Evolutionary conservation across 2,113 vertebrate genomes (phyloP).

Genomic region (Choloepus hoffmanni): DNA sequence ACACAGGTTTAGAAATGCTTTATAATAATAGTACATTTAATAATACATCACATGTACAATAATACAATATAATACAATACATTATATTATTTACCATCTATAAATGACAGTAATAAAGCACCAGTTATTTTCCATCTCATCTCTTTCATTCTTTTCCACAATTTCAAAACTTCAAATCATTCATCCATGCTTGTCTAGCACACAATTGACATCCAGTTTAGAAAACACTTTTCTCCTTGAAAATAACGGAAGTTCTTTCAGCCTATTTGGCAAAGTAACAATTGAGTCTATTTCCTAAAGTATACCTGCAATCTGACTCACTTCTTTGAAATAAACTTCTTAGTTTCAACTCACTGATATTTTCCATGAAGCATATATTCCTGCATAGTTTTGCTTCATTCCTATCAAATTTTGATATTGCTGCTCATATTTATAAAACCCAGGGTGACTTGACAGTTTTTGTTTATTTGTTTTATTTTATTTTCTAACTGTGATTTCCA

Average conservation of each 20-base stretch:
- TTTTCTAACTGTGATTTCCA: neutral
- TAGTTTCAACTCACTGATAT: constrained; percentile 21
- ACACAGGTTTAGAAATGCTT: neutral
- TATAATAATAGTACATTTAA: neutral
- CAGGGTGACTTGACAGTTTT: neutral
- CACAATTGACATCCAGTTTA: constrained; percentile 50
- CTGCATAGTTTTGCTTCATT: neutral
- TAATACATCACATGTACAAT: neutral
- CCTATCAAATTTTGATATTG: neutral
- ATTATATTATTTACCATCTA: neutral
- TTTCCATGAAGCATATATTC: neutral
- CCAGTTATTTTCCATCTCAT: neutral
- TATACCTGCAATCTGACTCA: constrained; percentile 21
- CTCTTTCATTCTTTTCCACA: neutral
- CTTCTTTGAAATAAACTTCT: constrained; percentile 54
- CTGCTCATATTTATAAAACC: neutral
- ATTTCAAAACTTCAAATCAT: constrained; percentile 29
- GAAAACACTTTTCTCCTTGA: constrained; percentile 29
- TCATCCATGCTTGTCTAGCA: constrained; percentile 18
- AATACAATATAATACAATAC: no score
- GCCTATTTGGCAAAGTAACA: constrained; percentile 57
- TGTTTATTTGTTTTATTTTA: neutral
- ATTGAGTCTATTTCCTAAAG: constrained; percentile 54
- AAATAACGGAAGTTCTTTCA: constrained; percentile 35
- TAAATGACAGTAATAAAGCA: neutral